Percentiles rank a stretch among this genome's conserved stretches.
phyloP scores from a whole-genome alignment of 2,113 vertebrate genomes.

The Daubentonia madagascariensis region DNA sequence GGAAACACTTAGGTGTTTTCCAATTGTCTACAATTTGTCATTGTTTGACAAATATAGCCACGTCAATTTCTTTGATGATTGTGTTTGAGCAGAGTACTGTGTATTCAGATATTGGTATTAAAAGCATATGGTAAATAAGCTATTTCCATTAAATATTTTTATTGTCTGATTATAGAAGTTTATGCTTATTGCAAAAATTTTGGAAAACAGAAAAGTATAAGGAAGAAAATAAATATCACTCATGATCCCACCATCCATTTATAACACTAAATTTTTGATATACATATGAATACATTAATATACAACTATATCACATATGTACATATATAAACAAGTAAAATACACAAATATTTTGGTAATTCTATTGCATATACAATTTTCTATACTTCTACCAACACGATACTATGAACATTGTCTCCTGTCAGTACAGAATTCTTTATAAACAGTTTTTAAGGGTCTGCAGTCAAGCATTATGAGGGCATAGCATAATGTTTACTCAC shows the following conservation, averaged over 20 bases:
- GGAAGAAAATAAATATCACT: not conserved
- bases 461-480: not conserved
- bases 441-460: not conserved
- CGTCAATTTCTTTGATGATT: not conserved
- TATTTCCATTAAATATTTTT: not conserved
- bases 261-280: not conserved
- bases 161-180: not conserved
- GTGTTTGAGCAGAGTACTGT: not conserved
- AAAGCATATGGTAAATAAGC: not conserved
- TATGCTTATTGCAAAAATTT: not conserved
- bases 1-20: not conserved
- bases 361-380: not conserved
- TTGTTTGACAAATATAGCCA: not conserved
- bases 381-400: not conserved
- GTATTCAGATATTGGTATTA: not conserved
- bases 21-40: not conserved
- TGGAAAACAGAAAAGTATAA: not conserved
- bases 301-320: not conserved
- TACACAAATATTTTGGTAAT: not conserved
- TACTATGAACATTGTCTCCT: not conserved
- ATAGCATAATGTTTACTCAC: accelerated
- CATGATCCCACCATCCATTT: not conserved
- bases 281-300: not conserved
- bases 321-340: not conserved
- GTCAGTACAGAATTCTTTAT: not conserved